Evolutionary conservation across 1,140 invertebrate genomes (phyloP).

Genomic region (Octopus bimaculoides): DNA sequence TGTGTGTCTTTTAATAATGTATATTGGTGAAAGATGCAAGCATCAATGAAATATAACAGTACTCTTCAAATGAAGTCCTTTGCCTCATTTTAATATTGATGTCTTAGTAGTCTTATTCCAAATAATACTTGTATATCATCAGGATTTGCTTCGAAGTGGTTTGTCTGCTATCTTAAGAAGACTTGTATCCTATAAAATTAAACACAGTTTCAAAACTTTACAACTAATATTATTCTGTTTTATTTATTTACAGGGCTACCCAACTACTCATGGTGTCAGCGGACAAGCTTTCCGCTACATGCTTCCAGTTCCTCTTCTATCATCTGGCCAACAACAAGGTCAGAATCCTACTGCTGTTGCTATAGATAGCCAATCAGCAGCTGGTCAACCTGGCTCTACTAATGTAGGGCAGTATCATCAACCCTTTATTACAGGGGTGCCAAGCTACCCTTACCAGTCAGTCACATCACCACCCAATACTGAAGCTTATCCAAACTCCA

Average conservation of each 20-base stretch:
- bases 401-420: conserved; percentile 5
- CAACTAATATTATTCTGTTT: neutral
- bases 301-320: conserved; percentile 8
- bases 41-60: too few species aligned
- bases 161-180: too few species aligned
- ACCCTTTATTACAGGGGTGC: conserved; percentile 1
- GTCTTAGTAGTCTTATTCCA: too few species aligned
- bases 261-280: neutral
- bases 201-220: too few species aligned
- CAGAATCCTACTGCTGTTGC: neutral
- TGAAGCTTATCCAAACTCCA: neutral
- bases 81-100: too few species aligned
- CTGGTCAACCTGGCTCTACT: neutral
- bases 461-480: conserved; percentile 3
- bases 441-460: conserved; percentile 8
- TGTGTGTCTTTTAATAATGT: too few species aligned
- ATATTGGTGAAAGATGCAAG: too few species aligned
- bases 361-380: conserved; percentile 2
- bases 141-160: too few species aligned
- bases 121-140: too few species aligned
- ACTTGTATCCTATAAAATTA: too few species aligned
- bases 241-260: neutral
- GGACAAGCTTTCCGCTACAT: conserved; percentile 10
- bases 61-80: too few species aligned
- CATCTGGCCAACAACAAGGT: conserved; percentile 8